Evolutionary conservation across 1,140 invertebrate genomes (phyloP).

Genomic region (Manduca sexta): DNA sequence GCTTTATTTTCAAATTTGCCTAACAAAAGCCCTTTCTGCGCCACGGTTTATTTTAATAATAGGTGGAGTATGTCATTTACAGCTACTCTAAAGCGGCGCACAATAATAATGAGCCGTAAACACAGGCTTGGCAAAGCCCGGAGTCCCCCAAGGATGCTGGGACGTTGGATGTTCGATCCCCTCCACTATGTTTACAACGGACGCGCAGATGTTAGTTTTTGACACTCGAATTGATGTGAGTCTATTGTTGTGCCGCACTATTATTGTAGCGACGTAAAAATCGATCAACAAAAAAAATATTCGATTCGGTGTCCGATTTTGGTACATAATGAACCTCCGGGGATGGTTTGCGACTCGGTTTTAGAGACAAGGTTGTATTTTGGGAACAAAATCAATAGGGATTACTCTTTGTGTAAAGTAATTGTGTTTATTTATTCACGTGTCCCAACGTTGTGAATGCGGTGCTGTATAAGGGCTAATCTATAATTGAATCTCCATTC

Average conservation of each 20-base stretch:
- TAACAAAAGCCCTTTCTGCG: slow-evolving; percentile 42
- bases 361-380: slow-evolving; percentile 34
- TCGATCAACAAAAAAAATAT: slow-evolving; percentile 49
- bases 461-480: slow-evolving; percentile 62
- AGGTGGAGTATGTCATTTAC: slow-evolving; percentile 63
- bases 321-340: slow-evolving; percentile 37
- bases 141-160: slow-evolving; percentile 55
- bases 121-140: slow-evolving; percentile 45
- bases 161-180: slow-evolving; percentile 21
- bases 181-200: slow-evolving; percentile 57
- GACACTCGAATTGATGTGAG: slow-evolving; percentile 71
- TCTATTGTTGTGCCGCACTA: slow-evolving; percentile 55
- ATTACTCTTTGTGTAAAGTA: slow-evolving; percentile 62
- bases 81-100: slow-evolving; percentile 58
- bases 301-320: slow-evolving; percentile 41
- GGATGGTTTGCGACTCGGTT: slow-evolving; percentile 41
- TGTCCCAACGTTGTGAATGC: slow-evolving; percentile 55
- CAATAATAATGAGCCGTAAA: slow-evolving; percentile 70
- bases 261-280: slow-evolving; percentile 60
- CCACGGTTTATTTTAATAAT: slow-evolving; percentile 59
- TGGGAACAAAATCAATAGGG: slow-evolving; percentile 52
- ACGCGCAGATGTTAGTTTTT: slow-evolving; percentile 72
- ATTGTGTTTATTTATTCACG: slow-evolving; percentile 72
- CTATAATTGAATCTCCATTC: slow-evolving; percentile 71
- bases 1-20: slow-evolving; percentile 40